Conservation (phyloP, 2,888 invertebrate genomes). For the Caenorhabditis sp. region DNA sequence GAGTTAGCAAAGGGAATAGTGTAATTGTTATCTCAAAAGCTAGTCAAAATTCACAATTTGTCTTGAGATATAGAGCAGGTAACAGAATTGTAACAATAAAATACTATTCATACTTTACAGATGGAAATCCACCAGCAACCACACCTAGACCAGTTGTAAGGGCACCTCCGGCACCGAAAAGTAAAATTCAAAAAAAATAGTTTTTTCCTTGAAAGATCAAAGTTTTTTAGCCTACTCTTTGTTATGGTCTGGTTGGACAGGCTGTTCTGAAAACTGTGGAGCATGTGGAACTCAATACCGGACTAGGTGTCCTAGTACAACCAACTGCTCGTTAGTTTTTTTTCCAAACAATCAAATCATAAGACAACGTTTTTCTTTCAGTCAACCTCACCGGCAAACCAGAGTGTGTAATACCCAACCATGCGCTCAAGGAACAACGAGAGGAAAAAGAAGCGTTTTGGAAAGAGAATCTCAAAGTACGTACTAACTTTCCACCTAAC, state of each 20-base stretch:
- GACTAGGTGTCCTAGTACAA: conserved; percentile 53
- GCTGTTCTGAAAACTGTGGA: conserved; percentile 74
- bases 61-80: conserved; percentile 63
- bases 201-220: background rate
- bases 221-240: conserved; percentile 44
- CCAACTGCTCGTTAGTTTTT: conserved; percentile 44
- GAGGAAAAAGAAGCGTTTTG: conserved; percentile 55
- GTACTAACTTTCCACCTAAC: conserved; percentile 3
- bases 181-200: background rate
- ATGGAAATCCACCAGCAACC: conserved; percentile 25
- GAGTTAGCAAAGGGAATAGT: conserved; percentile 57
- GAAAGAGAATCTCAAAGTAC: background rate
- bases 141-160: conserved; percentile 20
- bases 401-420: conserved; percentile 64
- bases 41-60: conserved; percentile 60
- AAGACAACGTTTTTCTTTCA: conserved; percentile 23
- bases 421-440: conserved; percentile 64
- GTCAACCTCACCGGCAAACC: conserved; percentile 42
- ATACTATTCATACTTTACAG: no score
- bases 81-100: no score
- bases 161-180: conserved; percentile 25
- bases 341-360: background rate
- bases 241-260: conserved; percentile 73
- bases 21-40: conserved; percentile 70
- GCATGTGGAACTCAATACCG: conserved; percentile 73